phyloP scores from a whole-genome alignment of 1,140 invertebrate genomes.

The Hermetia illucens region DNA sequence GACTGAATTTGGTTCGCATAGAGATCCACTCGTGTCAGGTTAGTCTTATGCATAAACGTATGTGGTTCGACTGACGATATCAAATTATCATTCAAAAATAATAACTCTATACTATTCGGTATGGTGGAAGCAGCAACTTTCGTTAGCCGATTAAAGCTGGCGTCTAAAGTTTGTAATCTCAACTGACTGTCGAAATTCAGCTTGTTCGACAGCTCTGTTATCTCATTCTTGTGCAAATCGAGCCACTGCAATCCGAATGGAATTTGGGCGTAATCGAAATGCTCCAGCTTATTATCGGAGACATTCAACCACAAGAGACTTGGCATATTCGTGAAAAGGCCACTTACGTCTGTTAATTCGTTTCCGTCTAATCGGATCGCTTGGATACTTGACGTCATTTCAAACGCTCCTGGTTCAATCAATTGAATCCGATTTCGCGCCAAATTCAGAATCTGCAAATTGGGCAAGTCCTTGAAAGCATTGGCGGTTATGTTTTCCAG shows the following conservation, averaged over 20 bases:
- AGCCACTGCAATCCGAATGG: constrained; percentile 73
- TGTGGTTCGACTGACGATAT: constrained; percentile 64
- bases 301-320: constrained; percentile 80
- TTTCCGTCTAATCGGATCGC: constrained; percentile 79
- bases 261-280: constrained; percentile 81
- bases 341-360: constrained; percentile 67
- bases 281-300: constrained; percentile 75
- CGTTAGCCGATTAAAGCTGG: constrained; percentile 66
- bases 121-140: constrained; percentile 53
- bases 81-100: constrained; percentile 72
- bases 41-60: constrained; percentile 69
- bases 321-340: constrained; percentile 67
- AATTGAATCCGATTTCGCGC: constrained; percentile 68
- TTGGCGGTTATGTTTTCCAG: constrained; percentile 72
- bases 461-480: constrained; percentile 64
- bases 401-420: constrained; percentile 71
- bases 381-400: constrained; percentile 61
- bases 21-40: constrained; percentile 68
- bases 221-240: constrained; percentile 78
- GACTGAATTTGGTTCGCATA: constrained; percentile 72
- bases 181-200: constrained; percentile 53
- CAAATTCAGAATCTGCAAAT: constrained; percentile 75
- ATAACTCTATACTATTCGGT: constrained; percentile 59
- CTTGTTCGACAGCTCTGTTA: constrained; percentile 65
- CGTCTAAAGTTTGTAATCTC: constrained; percentile 61